Evolutionary conservation across 2,797 vertebrate species (phyloP).

Genomic region (Tokudaia tokunoshimensis): DNA sequence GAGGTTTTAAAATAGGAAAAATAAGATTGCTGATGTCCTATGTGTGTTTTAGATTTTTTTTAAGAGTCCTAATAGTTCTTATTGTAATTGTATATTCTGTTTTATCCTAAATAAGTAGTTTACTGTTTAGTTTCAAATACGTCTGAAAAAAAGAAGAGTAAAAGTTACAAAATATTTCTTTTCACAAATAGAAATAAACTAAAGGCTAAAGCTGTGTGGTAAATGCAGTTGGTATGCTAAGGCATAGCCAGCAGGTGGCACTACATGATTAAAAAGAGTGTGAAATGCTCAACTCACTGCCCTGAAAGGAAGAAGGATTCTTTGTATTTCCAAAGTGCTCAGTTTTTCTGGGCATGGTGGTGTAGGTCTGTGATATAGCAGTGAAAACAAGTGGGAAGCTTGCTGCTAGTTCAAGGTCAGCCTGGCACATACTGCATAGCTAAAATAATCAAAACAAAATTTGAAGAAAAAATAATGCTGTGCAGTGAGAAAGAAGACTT

Average conservation of each 20-base stretch:
- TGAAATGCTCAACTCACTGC: not conserved
- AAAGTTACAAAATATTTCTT: constrained; percentile 13
- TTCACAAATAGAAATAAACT: not conserved
- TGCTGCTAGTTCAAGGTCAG: not conserved
- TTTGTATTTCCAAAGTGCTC: not conserved
- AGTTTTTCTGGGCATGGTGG: not conserved
- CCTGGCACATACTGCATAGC: not conserved
- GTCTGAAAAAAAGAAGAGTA: not conserved
- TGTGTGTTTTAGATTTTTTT: not conserved
- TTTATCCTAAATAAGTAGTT: constrained; percentile 3
- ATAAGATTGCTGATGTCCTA: constrained; percentile 17
- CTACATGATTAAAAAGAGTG: constrained; percentile 24
- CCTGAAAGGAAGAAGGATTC: not conserved
- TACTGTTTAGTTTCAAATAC: constrained; percentile 52
- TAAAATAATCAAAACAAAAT: not conserved
- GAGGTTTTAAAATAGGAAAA: constrained; percentile 31
- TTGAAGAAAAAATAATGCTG: not conserved
- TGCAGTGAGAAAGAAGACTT: not conserved
- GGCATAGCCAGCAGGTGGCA: constrained; percentile 66
- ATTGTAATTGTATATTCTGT: not conserved
- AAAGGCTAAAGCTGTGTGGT: not conserved
- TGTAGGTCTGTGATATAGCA: not conserved
- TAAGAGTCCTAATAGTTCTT: not conserved
- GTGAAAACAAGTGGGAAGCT: not conserved
- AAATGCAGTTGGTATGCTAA: not conserved